Conservation (phyloP, 2,797 vertebrate species). For the Gadopsis marmoratus region DNA sequence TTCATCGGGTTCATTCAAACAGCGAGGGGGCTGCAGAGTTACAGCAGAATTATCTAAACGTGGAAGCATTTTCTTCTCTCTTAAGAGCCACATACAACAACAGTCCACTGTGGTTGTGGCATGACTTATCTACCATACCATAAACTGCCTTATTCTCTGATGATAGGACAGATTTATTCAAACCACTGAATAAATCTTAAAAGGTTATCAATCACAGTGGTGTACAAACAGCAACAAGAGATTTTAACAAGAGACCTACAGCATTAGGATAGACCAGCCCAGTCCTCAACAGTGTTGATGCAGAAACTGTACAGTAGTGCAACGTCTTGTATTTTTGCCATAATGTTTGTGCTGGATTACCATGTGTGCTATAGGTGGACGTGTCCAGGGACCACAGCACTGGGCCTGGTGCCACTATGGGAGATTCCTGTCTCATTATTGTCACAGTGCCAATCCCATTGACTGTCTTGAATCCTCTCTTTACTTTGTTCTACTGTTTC, state of each 20-base stretch:
- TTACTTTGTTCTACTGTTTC: slow-evolving; percentile 65
- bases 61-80: slow-evolving; percentile 52
- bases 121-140: slow-evolving; percentile 78
- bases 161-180: slow-evolving; percentile 56
- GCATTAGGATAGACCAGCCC: slow-evolving; percentile 49
- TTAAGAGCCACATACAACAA: slow-evolving; percentile 64
- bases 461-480: slow-evolving; percentile 75
- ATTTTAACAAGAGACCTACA: slow-evolving; percentile 41
- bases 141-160: slow-evolving; percentile 82
- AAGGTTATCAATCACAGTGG: slow-evolving; percentile 29
- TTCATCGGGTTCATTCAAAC: slow-evolving; percentile 64
- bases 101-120: slow-evolving; percentile 71
- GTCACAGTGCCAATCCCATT: slow-evolving; percentile 78
- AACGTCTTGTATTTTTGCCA: slow-evolving; percentile 73
- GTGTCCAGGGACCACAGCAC: slow-evolving; percentile 50
- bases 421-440: slow-evolving; percentile 69
- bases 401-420: slow-evolving; percentile 53
- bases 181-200: slow-evolving; percentile 35
- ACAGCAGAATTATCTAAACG: slow-evolving; percentile 53
- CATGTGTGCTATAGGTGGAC: slow-evolving; percentile 70
- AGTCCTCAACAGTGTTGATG: slow-evolving; percentile 57
- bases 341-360: slow-evolving; percentile 73
- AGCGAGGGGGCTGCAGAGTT: slow-evolving; percentile 45
- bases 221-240: slow-evolving; percentile 39
- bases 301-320: slow-evolving; percentile 75